phyloP scores from a whole-genome alignment of 2,888 invertebrate species.

The Agriopis marginaria region DNA sequence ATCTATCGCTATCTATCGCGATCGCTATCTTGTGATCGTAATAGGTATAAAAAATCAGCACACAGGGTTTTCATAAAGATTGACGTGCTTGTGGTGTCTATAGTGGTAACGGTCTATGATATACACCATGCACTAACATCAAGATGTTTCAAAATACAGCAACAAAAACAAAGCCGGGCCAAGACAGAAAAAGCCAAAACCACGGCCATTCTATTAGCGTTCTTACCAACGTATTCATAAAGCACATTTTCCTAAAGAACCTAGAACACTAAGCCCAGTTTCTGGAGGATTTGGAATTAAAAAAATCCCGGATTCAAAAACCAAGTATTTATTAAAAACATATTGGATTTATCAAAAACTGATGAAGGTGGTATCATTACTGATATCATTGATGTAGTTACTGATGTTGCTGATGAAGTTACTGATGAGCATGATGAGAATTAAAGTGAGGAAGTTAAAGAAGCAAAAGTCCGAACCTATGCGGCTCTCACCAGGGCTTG shows the following conservation, averaged over 20 bases:
- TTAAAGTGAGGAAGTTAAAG: constrained; percentile 71
- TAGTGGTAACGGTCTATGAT: too few relatives aligned
- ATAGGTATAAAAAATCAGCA: too few relatives aligned
- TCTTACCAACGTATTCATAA: constrained; percentile 60
- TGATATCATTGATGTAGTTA: constrained; percentile 13
- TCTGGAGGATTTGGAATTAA: constrained; percentile 77
- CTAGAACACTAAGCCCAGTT: constrained; percentile 78
- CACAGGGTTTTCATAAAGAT: too few relatives aligned
- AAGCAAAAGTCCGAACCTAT: constrained; percentile 85
- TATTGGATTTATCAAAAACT: constrained; percentile 45
- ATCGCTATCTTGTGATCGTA: too few relatives aligned
- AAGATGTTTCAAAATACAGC: constrained; percentile 60
- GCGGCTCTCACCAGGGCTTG: constrained; percentile 87
- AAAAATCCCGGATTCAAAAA: constrained; percentile 49
- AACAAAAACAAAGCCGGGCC: constrained; percentile 80
- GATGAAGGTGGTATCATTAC: constrained; percentile 40
- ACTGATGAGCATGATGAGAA: constrained; percentile 58
- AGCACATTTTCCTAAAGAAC: constrained; percentile 58
- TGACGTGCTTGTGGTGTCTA: too few relatives aligned
- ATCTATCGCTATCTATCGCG: too few relatives aligned
- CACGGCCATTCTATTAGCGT: constrained; percentile 75
- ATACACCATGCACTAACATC: constrained; percentile 73
- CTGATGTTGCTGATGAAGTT: constrained; percentile 53
- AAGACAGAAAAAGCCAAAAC: constrained; percentile 80
- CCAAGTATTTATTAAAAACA: constrained; percentile 42